Evolutionary conservation across 2,113 vertebrate species (phyloP).

Genomic region (Zeus faber): DNA sequence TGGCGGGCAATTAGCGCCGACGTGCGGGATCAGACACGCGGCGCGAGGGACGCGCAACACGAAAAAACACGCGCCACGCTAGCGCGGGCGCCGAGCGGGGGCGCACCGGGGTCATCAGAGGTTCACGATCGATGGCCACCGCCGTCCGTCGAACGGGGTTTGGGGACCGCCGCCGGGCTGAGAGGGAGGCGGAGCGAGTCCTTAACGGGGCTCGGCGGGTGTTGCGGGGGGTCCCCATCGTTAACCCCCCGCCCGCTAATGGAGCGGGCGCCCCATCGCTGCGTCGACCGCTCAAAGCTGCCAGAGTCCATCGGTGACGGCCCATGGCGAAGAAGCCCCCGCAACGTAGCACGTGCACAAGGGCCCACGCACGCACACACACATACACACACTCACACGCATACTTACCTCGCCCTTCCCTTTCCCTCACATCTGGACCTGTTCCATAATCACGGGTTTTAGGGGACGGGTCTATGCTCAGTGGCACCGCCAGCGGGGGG

Average conservation of each 20-base stretch:
- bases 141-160: conserved; percentile 20
- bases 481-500: conserved; percentile 57
- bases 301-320: conserved; percentile 49
- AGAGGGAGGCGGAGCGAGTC: conserved; percentile 39
- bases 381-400: neutral
- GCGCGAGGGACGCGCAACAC: neutral
- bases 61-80: neutral
- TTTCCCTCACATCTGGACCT: too few relatives aligned
- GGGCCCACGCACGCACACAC: conserved; percentile 19
- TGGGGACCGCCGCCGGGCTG: neutral
- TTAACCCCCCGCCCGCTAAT: conserved; percentile 44
- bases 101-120: conserved; percentile 14
- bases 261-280: conserved; percentile 43
- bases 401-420: too few relatives aligned
- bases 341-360: conserved; percentile 20
- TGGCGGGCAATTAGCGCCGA: neutral
- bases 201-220: conserved; percentile 22
- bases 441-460: conserved; percentile 66
- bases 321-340: neutral
- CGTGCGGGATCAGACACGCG: conserved; percentile 5
- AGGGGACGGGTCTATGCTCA: conserved; percentile 66
- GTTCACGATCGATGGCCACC: conserved; percentile 31
- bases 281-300: conserved; percentile 55
- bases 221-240: conserved; percentile 4
- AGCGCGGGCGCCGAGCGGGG: conserved; percentile 28